These are phyloP conservation scores for Gopherus evgoodei DNA, from an alignment of 2,113 vertebrate species.

Conservation along the genomic window DNA sequence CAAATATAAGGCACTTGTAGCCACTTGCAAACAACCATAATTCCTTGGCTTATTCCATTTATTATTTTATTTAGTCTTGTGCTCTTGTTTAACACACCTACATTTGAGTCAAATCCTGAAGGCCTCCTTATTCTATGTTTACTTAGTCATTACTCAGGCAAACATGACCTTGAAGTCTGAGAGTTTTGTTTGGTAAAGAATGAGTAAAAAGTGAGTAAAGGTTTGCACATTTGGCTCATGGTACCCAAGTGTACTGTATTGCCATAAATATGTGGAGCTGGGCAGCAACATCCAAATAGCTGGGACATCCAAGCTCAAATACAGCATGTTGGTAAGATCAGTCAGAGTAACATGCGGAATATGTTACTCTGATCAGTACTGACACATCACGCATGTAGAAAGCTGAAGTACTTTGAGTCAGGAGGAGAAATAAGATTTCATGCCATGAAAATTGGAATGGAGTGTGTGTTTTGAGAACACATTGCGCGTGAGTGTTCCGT, in stretches of 20 bases:
- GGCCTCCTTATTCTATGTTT: not conserved
- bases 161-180: not conserved
- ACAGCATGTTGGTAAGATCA: not conserved
- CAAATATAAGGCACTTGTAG: not conserved
- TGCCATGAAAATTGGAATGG: not conserved
- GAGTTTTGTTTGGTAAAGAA: not conserved
- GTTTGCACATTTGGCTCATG: not conserved
- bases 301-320: not conserved
- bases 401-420: not conserved
- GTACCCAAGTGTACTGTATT: not conserved
- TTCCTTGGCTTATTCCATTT: not conserved
- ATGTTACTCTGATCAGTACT: not conserved
- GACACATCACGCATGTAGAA: constrained; percentile 2
- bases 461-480: not conserved
- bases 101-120: not conserved
- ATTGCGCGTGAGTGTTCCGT: not conserved
- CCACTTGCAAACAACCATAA: not conserved
- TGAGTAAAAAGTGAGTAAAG: not conserved
- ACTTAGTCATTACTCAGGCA: not conserved
- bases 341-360: not conserved
- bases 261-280: not conserved
- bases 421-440: not conserved
- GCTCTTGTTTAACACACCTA: not conserved
- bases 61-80: not conserved
- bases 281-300: not conserved